Base-by-base conservation (phyloP, 2,113 vertebrate genomes). In the Artemisiospiza belli region DNA sequence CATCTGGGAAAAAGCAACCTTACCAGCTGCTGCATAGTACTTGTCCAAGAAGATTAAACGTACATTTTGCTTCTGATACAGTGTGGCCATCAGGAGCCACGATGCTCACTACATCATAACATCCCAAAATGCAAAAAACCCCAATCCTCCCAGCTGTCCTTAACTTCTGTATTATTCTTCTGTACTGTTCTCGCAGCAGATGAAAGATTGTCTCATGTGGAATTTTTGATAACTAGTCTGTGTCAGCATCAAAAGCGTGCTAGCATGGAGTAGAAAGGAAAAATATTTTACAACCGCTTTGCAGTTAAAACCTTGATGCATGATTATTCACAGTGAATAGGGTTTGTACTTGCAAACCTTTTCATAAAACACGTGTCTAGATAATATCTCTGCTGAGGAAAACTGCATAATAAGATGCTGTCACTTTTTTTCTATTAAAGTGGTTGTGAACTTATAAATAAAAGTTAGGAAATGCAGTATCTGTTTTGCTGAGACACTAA, bases 301-400 rank as follows among this genome's bases (percentile, higher is more conserved):
- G 75, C 52, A 81, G 87, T 93, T 94, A 87, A 97, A 97, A 85
- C 35, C 61, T 95, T 96, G 94, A 97, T 95, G 95, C 27, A 59
- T 94, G 96, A 97, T 97, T 97, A 96, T 92, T 96, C 96, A 97
- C 84, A 82, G 67, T 93, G 87, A 95, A 95, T 80, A 94, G 63
- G 83, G 94, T 94, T 96, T 90, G 89, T 91, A 92, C 86, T 96
- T 90, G 54, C 37, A 89, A 79, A 46, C 43, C 77, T 94, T 95
- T 94, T 87, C 67, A 92, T 89, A 77, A 90, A 90, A 78, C 55
- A 67, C 2, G 6, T 94, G 59, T 74, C 75, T 93, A 82, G 88
- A 89, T 66, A 93, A 92, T 92, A 91, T 78, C 92, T 88, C 39
- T 91, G 72, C 90, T 70, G 75, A 85, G 90, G 43, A 94, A 61